phyloP scores from a whole-genome alignment of 2,113 vertebrate species.

The Alouatta palliata region DNA sequence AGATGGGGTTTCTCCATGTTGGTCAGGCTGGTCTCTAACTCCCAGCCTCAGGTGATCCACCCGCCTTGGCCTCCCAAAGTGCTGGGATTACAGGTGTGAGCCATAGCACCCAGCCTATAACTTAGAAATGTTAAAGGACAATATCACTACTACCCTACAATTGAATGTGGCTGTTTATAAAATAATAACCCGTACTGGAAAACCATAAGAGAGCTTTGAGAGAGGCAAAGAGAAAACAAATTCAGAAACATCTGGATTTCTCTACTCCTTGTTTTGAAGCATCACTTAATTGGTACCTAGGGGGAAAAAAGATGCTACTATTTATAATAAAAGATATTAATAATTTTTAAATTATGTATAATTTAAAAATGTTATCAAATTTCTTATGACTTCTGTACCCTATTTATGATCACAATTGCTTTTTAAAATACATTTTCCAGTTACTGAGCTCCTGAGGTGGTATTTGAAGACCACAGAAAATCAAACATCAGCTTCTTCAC shows the following conservation, averaged over 20 bases:
- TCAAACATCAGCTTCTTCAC: background rate
- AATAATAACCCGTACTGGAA: background rate
- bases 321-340: background rate
- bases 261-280: background rate
- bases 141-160: background rate
- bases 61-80: no score
- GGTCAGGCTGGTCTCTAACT: no score
- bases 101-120: background rate
- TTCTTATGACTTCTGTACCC: background rate
- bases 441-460: background rate
- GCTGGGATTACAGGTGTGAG: no score
- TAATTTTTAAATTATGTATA: background rate
- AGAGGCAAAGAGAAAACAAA: constrained; percentile 5
- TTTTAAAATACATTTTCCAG: background rate
- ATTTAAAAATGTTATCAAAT: background rate
- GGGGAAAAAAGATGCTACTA: background rate
- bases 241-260: background rate
- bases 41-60: no score
- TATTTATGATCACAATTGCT: background rate
- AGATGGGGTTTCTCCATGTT: no score
- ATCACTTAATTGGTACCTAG: background rate
- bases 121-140: background rate
- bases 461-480: background rate
- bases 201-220: background rate
- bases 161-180: background rate